Percentiles rank a stretch among this genome's conserved stretches.
Conservation (phyloP, 2,888 invertebrate genomes). For the Troilus luridus region DNA sequence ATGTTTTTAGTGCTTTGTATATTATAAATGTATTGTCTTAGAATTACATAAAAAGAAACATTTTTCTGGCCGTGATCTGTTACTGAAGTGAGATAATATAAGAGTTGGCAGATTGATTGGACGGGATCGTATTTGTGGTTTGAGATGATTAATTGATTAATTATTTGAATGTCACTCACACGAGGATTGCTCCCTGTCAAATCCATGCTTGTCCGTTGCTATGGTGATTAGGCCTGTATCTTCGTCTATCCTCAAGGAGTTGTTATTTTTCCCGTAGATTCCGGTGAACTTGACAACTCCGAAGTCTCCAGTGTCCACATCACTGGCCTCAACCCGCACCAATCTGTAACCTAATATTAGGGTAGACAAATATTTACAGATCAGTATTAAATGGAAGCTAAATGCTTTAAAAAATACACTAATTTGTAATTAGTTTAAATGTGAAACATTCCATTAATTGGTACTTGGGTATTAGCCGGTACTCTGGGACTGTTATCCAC, state of each 20-base stretch:
- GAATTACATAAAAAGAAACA: too few relatives aligned
- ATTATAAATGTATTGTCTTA: too few relatives aligned
- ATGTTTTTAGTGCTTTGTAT: too few relatives aligned
- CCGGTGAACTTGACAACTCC: constrained; percentile 85
- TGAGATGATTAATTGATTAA: too few relatives aligned
- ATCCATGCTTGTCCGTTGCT: constrained; percentile 79
- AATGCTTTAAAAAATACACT: not conserved
- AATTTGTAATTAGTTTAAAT: too few relatives aligned
- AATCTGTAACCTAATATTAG: constrained; percentile 70
- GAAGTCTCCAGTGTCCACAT: constrained; percentile 83
- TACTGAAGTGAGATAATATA: too few relatives aligned
- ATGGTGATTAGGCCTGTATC: constrained; percentile 86
- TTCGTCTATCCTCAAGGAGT: constrained; percentile 83
- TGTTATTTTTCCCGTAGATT: constrained; percentile 83
- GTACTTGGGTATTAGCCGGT: too few relatives aligned
- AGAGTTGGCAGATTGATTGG: too few relatives aligned
- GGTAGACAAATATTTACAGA: constrained; percentile 35
- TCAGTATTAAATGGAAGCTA: not conserved
- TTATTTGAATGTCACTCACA: constrained; percentile 67
- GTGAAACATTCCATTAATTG: too few relatives aligned
- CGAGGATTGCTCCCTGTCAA: constrained; percentile 87
- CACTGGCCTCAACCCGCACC: constrained; percentile 76
- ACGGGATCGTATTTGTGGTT: too few relatives aligned
- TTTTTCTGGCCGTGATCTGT: too few relatives aligned
- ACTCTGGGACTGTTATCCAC: too few relatives aligned